These are phyloP conservation scores for Enteromius fasciolatus DNA, from an alignment of 2,797 vertebrate species.

Conservation along the genomic window DNA sequence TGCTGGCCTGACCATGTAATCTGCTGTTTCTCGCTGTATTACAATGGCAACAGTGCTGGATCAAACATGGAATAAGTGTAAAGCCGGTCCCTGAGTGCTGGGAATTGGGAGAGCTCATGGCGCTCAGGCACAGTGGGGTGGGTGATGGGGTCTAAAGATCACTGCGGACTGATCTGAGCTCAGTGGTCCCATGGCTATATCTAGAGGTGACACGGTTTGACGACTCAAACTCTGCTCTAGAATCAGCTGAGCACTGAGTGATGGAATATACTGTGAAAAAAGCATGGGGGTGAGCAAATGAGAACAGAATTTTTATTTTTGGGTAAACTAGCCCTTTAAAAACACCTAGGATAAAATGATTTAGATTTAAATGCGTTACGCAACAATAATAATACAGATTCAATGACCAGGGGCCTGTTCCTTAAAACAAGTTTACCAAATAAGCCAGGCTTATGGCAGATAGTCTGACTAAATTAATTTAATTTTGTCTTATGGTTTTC, in stretches of 20 bases:
- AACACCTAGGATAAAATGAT: background rate
- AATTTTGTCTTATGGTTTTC: background rate
- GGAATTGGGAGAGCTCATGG: conserved; percentile 21
- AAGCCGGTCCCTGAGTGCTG: conserved; percentile 34
- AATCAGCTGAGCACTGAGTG: conserved; percentile 4
- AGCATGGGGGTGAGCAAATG: background rate
- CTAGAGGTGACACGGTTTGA: background rate
- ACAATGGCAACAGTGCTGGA: conserved; percentile 41
- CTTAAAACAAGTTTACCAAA: too few species aligned
- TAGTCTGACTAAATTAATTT: too few species aligned
- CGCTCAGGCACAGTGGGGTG: conserved; percentile 16
- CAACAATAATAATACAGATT: background rate
- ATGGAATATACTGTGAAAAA: background rate
- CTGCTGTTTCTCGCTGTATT: conserved; percentile 63
- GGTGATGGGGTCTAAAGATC: conserved; percentile 33
- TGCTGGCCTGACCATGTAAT: conserved; percentile 41
- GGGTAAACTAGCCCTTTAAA: background rate
- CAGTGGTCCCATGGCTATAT: background rate
- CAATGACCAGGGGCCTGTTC: too few species aligned
- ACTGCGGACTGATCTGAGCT: conserved; percentile 14
- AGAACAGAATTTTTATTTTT: background rate
- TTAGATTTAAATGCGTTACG: background rate
- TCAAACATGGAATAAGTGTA: conserved; percentile 45
- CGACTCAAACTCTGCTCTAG: conserved; percentile 19
- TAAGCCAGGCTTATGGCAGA: too few species aligned